Conservation (phyloP, 1,140 invertebrate species). For the Ostrea denselamellosa region DNA sequence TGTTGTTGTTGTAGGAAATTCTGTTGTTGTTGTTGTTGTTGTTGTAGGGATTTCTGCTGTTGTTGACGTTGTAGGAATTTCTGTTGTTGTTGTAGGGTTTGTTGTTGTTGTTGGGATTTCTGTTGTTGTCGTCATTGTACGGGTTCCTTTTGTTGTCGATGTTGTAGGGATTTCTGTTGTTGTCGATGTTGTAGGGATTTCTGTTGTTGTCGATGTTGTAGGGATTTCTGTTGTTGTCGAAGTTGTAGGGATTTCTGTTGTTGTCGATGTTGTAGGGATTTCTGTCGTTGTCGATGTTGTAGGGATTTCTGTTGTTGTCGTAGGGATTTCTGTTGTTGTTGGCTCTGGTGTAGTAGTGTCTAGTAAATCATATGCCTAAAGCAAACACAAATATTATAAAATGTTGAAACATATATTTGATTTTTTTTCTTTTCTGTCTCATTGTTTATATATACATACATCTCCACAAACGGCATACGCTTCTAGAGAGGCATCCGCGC, state of each 20-base stretch:
- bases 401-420: too few species aligned
- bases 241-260: neutral
- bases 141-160: neutral
- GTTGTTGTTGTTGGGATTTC: neutral
- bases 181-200: neutral
- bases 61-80: neutral
- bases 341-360: neutral
- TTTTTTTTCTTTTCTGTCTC: too few species aligned
- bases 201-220: neutral
- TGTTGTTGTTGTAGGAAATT: neutral
- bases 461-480: conserved; percentile 10
- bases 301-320: neutral
- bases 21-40: neutral
- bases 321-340: neutral
- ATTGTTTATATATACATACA: neutral
- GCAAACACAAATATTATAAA: neutral
- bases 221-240: neutral
- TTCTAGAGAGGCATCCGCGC: neutral
- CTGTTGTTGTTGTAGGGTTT: neutral
- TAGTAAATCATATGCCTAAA: conserved; percentile 1
- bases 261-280: neutral
- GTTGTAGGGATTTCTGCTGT: neutral
- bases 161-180: neutral
- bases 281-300: neutral
- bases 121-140: too few species aligned